Evolutionary conservation across 2,113 vertebrate species (phyloP).

Genomic region (Zingel zingel): DNA sequence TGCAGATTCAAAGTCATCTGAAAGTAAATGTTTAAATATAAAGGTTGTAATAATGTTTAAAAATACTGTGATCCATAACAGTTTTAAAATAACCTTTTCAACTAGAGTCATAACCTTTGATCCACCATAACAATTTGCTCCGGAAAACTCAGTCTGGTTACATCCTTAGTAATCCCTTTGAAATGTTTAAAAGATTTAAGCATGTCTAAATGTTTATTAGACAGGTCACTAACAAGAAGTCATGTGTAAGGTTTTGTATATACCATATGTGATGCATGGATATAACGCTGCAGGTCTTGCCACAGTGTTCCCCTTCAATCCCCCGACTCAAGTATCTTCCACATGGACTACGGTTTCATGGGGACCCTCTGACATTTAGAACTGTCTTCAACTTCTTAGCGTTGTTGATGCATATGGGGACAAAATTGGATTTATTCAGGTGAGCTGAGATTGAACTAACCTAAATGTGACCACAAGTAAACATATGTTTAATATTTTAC

Average conservation of each 20-base stretch:
- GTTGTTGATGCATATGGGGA: not conserved
- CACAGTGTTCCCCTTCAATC: not conserved
- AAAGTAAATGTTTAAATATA: not conserved
- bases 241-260: conserved; percentile 44
- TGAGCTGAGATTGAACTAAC: not conserved
- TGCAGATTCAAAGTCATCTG: not conserved
- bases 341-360: not conserved
- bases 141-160: conserved; percentile 22
- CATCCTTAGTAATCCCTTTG: conserved; percentile 43
- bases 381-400: not conserved
- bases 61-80: conserved; percentile 21
- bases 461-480: not conserved
- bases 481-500: not conserved
- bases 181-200: conserved; percentile 51
- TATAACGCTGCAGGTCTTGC: conserved; percentile 7
- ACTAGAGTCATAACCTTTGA: conserved; percentile 41
- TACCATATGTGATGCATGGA: conserved; percentile 49
- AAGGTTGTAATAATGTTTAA: conserved; percentile 12
- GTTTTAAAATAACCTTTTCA: conserved; percentile 33
- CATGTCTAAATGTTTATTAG: conserved; percentile 54
- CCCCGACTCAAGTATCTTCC: not conserved
- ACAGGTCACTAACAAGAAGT: conserved; percentile 54
- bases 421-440: not conserved
- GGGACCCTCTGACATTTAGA: not conserved
- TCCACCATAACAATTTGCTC: conserved; percentile 32